Base-by-base conservation (phyloP, 2,113 vertebrate genomes). In the Caloenas nicobarica region DNA sequence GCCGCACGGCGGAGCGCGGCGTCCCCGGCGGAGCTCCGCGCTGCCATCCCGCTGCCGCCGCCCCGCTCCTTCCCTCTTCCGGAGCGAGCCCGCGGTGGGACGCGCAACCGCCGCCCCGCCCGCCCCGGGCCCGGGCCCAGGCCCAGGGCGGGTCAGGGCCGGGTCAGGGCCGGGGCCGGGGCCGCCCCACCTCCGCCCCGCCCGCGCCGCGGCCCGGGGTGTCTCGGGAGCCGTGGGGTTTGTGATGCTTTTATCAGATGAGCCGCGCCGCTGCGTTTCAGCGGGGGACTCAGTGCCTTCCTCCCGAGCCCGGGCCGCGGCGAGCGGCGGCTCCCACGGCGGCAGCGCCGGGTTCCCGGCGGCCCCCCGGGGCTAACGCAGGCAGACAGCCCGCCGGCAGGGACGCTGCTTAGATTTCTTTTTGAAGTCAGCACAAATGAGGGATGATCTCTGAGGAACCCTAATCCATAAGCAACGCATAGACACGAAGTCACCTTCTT, bases 1-100 rank as follows among this genome's bases (percentile, higher is more conserved):
- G 98, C 96, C n/a, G 97, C 98, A 19, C 85, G 83, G 56, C 98
- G 96, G 83, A 99, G 92, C 31, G 57, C 76, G 0, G n/a, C 58
- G 5, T 72, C 89, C 36, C 19, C 33, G 1, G 7, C 16, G 1
- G 48, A 36, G 22, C 53, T 11, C 25, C 29, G 28, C 46, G 25
- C 91, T 14, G 91, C 82, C 90, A 90, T 92, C 8, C 16, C n/a
- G 16, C n/a, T 10, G 0, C 60, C 19, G 3, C 72, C 44, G 29
- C 71, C 25, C 31, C 21, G 4, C 60, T 73, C 53, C 65, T 78
- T 86, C 81, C 66, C 71, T 53, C 81, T 83, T 69, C 86, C 93
- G 77, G 25, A 83, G 66, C 42, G 16, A 26, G 1, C 13, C 38
- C 48, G 53, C 3, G 29, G 60, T 53, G 48, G 19, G 24, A 56